Base-by-base conservation (phyloP, 2,797 vertebrate genomes). In the Columba guinea region DNA sequence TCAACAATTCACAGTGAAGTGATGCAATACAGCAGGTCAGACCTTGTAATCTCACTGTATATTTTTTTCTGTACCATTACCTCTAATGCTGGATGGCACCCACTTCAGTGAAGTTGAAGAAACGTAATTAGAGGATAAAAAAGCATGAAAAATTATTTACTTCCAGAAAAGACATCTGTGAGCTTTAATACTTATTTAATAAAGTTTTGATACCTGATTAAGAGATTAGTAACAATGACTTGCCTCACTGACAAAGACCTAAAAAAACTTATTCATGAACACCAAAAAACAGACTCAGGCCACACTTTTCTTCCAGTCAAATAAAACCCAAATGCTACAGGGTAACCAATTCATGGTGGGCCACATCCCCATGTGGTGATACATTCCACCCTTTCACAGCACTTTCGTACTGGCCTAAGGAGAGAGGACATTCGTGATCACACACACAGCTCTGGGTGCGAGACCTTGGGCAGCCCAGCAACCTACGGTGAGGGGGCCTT, bases 11-110 rank as follows among this genome's bases (percentile, higher is more conserved):
- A 20, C 44, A 46, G 44, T 19, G 19, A 46, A 5, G 23, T 17
- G 59, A 81, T 58, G 17, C 0, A 1, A 71, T 2, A 48, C 0
- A 0, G 34, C 12, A 22, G 34, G 4, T 37, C 79, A 81, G 41
- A 18, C 55, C 41, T 39, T 10, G 9, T 10, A 69, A 44, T 20
- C 19, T 78, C 76, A 19, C 7, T 5, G 7, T 3, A 5, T 1
- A 55, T 41, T 22, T 26, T 37, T n/a, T 12, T 2, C 46, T 24
- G 48, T 26, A 39, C 18, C 13, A 8, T 51, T 16, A 81, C 48
- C 20, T 46, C 4, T 23, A 78, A 49, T 3, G 21, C 28, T 69
- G 37, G 22, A 64, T 64, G 56, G 56, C 16, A 76, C 6, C 17
- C 51, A 68, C 17, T 2, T 14, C 20, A 16, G 14, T 41, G 75